A percentile compares a stretch with the other conserved stretches of the same genome.
Conservation (phyloP, 2,113 vertebrate species). For the Engystomops pustulosus region DNA sequence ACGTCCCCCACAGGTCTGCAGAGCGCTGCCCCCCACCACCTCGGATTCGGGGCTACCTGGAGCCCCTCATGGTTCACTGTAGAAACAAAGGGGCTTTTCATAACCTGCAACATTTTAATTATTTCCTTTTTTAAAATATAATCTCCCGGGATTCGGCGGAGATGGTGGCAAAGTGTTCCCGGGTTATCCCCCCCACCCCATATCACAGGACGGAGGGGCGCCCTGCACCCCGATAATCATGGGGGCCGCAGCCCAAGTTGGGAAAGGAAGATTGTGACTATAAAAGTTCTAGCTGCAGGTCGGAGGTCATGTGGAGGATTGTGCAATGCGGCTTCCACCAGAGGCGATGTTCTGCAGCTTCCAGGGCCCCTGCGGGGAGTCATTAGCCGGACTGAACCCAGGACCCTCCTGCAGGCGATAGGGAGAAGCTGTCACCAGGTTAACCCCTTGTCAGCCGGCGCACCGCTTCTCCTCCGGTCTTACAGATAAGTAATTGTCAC, state of each 20-base stretch:
- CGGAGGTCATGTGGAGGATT: slow-evolving; percentile 6
- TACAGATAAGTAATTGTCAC: no score
- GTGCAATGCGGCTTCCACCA: not conserved
- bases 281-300: not conserved
- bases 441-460: not conserved
- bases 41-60: no score
- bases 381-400: slow-evolving; percentile 44
- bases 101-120: no score
- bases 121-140: no score
- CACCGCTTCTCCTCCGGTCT: no score
- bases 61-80: no score
- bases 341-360: slow-evolving; percentile 35
- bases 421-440: slow-evolving; percentile 13
- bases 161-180: no score
- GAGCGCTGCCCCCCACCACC: not conserved
- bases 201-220: no score
- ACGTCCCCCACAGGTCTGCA: slow-evolving; percentile 9
- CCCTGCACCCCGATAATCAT: no score
- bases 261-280: not conserved
- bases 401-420: slow-evolving; percentile 51
- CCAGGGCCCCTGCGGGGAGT: slow-evolving; percentile 42
- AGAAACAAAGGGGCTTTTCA: not conserved
- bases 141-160: no score
- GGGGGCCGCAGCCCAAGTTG: not conserved
- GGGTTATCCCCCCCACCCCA: no score